Base-by-base conservation (phyloP, 2,797 vertebrate genomes). In the Lagodon rhomboides region DNA sequence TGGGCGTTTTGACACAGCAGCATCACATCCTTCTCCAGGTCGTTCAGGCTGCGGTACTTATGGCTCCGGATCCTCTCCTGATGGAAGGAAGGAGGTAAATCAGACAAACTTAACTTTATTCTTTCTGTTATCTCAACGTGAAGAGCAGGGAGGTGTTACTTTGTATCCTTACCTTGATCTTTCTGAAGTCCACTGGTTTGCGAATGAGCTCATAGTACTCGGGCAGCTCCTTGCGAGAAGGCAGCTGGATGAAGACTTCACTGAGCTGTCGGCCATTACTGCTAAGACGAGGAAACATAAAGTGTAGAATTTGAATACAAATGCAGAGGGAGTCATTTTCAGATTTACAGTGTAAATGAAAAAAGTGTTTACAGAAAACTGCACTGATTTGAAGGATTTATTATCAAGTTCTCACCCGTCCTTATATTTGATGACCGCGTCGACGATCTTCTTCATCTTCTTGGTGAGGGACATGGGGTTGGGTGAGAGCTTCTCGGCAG, bases 131-230 rank as follows among this genome's bases (percentile, higher is more conserved):
- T 22, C 25, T 17, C 3, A 27, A 38, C 10, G 17, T 0, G 53
- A 13, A 22, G 47, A 71, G 27, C 41, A 15, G 41, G 12, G 1
- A 3, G 22, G 5, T 1, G 18, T 15, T 16, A 5, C 1, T 7
- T 27, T 34, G 25, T 0, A 20, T 49, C n/a, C 16, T 49, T 11
- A 98, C 98, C 96, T 99, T 99, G 73, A 99, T 99, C 80, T 99
- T 99, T 69, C 97, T 97, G 92, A 99, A 99, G 94, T 99, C 98
- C 80, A 99, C 97, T 0, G 98, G 98, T 47, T 98, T 99, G 75
- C 98, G 97, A 87, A 99, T 99, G 30, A 99, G 97, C 89, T 99
- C 98, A 0, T 99, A 99, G 88, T 99, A 99, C 79, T 99, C 98
- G 0, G 98, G 98, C 67, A 99, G 96, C 92, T 99, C 98, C 84